Percentiles rank a stretch among this genome's conserved stretches.
Evolutionary conservation across 2,797 vertebrate genomes (phyloP).

Genomic region (Bucorvus abyssinicus): DNA sequence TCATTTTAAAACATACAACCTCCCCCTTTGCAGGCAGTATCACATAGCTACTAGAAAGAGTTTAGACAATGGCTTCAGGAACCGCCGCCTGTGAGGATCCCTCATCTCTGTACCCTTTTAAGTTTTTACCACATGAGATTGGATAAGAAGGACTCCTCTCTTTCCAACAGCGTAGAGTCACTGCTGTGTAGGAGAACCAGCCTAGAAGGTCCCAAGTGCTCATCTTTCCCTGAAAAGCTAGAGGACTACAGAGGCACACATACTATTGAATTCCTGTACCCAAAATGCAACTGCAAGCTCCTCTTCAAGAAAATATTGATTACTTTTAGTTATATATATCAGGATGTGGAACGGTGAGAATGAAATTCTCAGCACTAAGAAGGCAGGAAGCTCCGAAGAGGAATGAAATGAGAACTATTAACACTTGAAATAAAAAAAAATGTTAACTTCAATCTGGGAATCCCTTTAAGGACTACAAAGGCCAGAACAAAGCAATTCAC

Average conservation of each 20-base stretch:
- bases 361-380: not conserved
- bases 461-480: not conserved
- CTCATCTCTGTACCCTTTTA: not conserved
- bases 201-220: not conserved
- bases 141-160: not conserved
- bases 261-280: not conserved
- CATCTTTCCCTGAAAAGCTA: not conserved
- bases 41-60: not conserved
- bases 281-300: not conserved
- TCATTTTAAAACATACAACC: not conserved
- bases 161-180: not conserved
- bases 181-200: not conserved
- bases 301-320: not conserved
- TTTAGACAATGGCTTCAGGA: not conserved
- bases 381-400: not conserved
- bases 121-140: not conserved
- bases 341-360: not conserved
- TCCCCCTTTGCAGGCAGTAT: not conserved
- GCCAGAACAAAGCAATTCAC: not conserved
- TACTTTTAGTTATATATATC: not conserved
- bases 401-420: not conserved
- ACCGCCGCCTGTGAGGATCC: not conserved
- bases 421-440: not conserved
- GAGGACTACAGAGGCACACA: not conserved
- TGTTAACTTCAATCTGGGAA: not conserved